Conservation (phyloP, 1,140 invertebrate species). For the Neodiprion pinetum region DNA sequence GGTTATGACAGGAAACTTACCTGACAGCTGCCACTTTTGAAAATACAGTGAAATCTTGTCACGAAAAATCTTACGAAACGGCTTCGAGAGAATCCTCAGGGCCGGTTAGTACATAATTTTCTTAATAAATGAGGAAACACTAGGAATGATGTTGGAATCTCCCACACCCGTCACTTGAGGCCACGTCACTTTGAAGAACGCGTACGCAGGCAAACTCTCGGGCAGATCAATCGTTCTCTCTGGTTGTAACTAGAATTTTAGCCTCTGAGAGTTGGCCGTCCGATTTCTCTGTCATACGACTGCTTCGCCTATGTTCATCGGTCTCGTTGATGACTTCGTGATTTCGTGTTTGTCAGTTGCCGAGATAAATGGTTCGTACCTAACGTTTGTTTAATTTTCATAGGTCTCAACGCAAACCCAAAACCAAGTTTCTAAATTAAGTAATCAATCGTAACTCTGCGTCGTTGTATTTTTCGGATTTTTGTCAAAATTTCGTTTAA, state of each 20-base stretch:
- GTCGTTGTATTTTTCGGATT: too few species aligned
- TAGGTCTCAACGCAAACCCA: too few species aligned
- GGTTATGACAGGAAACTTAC: background rate
- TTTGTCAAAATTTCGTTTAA: too few species aligned
- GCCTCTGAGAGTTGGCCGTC: too few species aligned
- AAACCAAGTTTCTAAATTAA: too few species aligned
- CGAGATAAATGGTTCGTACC: background rate
- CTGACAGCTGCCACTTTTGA: background rate
- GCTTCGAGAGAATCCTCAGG: background rate
- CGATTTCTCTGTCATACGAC: too few species aligned
- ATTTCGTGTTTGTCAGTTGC: conserved; percentile 4
- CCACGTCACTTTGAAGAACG: background rate
- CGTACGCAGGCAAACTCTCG: too few species aligned
- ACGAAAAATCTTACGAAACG: background rate
- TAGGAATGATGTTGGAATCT: background rate
- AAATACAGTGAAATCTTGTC: background rate
- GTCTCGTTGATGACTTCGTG: conserved; percentile 7
- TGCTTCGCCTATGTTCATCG: background rate
- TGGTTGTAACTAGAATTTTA: too few species aligned
- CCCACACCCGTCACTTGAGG: background rate
- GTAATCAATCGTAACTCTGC: too few species aligned
- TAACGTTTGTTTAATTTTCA: too few species aligned
- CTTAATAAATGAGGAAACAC: background rate
- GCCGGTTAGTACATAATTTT: background rate
- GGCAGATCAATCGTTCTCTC: too few species aligned